A percentile compares a stretch with the other conserved stretches of the same genome.
Conservation (phyloP, 2,888 invertebrate species). For the Melanchra persicariae region DNA sequence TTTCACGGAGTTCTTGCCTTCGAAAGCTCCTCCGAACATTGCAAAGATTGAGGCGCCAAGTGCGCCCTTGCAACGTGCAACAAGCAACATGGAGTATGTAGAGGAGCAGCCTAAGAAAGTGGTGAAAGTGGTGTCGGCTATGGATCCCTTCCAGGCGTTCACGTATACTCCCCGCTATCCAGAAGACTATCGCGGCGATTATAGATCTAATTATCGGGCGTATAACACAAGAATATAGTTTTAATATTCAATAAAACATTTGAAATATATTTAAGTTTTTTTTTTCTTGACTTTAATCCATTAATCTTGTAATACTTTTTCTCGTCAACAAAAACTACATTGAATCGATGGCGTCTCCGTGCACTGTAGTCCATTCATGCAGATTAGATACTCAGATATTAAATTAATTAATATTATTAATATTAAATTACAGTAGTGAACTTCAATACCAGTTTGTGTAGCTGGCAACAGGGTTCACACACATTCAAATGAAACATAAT, state of each 20-base stretch:
- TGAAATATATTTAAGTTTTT: slow-evolving; percentile 23
- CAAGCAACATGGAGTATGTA: slow-evolving; percentile 77
- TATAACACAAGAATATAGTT: slow-evolving; percentile 63
- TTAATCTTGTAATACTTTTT: neutral
- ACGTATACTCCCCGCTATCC: slow-evolving; percentile 72
- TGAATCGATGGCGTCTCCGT: neutral
- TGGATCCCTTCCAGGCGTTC: slow-evolving; percentile 81
- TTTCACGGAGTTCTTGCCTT: slow-evolving; percentile 62
- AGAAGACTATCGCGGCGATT: slow-evolving; percentile 32
- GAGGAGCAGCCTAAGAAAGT: slow-evolving; percentile 83
- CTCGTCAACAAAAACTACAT: neutral
- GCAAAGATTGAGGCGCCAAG: slow-evolving; percentile 64
- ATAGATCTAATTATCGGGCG: slow-evolving; percentile 24
- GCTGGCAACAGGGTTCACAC: neutral
- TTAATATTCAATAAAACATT: slow-evolving; percentile 59
- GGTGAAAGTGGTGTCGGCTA: slow-evolving; percentile 81
- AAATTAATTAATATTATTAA: too few relatives aligned
- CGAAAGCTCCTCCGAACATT: slow-evolving; percentile 60
- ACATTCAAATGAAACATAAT: neutral
- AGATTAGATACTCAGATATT: neutral
- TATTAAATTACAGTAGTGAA: neutral
- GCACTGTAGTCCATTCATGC: neutral
- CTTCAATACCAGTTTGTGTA: neutral
- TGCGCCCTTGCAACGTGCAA: slow-evolving; percentile 62
- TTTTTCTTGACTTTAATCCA: neutral